Conservation (phyloP, 2,113 vertebrate genomes). For the Alexandromys fortis region DNA sequence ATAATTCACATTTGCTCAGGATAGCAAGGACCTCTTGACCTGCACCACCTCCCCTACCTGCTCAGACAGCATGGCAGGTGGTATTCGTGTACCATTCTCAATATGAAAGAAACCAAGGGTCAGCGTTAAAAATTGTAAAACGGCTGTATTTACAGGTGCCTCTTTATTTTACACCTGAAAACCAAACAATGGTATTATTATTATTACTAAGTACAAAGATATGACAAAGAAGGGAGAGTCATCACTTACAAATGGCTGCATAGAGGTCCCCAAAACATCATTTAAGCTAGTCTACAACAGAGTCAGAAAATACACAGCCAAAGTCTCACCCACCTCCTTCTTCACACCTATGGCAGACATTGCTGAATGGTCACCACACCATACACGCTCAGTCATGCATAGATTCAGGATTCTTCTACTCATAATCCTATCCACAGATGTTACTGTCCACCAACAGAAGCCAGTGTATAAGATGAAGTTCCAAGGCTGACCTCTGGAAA, state of each 20-base stretch:
- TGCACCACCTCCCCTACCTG: background rate
- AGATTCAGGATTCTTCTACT: background rate
- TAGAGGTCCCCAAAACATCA: background rate
- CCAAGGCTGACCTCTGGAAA: background rate
- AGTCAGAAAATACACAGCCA: background rate
- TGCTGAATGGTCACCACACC: background rate
- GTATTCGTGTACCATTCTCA: background rate
- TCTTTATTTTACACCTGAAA: background rate
- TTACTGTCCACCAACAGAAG: background rate
- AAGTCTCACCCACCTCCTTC: background rate
- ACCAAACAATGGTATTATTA: background rate
- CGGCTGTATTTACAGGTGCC: background rate
- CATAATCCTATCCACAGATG: background rate
- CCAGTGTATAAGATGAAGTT: background rate
- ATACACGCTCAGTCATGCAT: background rate
- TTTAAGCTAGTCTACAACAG: background rate
- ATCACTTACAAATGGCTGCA: background rate
- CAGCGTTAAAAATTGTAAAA: background rate
- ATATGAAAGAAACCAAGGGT: background rate
- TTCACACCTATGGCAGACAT: background rate
- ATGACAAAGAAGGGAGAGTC: background rate
- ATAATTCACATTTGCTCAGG: background rate
- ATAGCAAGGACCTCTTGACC: background rate
- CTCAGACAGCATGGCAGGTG: background rate
- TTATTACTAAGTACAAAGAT: background rate